These are phyloP conservation scores for Lepus townsendii DNA, from an alignment of 2,797 vertebrate species.

Conservation along the genomic window DNA sequence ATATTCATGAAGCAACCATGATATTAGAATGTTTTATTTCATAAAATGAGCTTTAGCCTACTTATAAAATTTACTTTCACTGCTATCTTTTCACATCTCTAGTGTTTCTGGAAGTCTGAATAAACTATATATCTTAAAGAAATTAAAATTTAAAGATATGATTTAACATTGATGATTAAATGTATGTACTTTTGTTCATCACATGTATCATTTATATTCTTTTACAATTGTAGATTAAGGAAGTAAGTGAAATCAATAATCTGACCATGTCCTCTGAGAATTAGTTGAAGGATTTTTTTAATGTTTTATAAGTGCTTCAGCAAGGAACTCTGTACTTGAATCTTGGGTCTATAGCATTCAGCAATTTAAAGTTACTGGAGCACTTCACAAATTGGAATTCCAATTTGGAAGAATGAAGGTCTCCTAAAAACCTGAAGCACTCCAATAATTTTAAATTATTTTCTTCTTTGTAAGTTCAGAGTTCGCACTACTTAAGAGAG, in stretches of 20 bases:
- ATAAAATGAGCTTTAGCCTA: constrained; percentile 13
- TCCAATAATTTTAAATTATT: constrained; percentile 88
- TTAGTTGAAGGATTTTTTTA: constrained; percentile 70
- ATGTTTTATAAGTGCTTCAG: constrained; percentile 69
- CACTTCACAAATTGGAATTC: constrained; percentile 86
- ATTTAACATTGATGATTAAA: constrained; percentile 57
- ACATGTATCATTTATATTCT: background rate
- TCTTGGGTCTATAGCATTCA: constrained; percentile 74
- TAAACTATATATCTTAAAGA: background rate
- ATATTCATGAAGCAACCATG: background rate
- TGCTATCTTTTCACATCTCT: constrained; percentile 7
- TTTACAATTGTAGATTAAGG: constrained; percentile 52
- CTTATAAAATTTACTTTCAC: constrained; percentile 21
- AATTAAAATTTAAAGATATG: constrained; percentile 35
- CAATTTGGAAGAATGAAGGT: constrained; percentile 87
- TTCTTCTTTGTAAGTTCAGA: constrained; percentile 83
- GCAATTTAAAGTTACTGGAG: constrained; percentile 86
- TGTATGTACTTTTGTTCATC: constrained; percentile 65
- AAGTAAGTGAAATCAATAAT: constrained; percentile 71
- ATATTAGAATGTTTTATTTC: background rate
- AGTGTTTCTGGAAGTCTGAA: constrained; percentile 20
- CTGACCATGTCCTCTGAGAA: constrained; percentile 59
- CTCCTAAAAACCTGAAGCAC: constrained; percentile 86
- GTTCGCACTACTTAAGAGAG: constrained; percentile 79
- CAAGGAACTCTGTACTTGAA: constrained; percentile 73